Evolutionary conservation across 2,797 vertebrate species (phyloP), one percentile per base, ranked within the genome.

Genomic region (Sebastes kiyomatsui): DNA sequence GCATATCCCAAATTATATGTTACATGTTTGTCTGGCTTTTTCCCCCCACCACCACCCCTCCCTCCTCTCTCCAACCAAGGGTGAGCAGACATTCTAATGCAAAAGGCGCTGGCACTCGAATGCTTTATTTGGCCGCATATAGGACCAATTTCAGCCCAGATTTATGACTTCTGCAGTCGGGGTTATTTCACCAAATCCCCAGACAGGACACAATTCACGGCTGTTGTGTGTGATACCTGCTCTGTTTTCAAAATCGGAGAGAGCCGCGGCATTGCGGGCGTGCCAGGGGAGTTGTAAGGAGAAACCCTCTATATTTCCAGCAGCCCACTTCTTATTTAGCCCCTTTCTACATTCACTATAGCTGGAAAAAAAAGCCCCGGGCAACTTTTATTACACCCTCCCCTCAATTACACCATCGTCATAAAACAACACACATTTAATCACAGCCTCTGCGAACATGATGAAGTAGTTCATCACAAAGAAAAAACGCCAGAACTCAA

Each of bases 361-460:
- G 65, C 65, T 72, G 66, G 67, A 55, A 77, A 72, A 80, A 79
- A 77, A 32, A 49, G 83, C 92, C 87, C 13, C 27, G 11, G 90
- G 92, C 94, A 90, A 84, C 85, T 92, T 93, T 94, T 93, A 92
- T 87, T 83, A 79, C 84, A 75, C 81, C 87, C 78, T 83, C 76
- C 89, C 84, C 84, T 92, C 91, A 88, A 92, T 93, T 92, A 92
- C 90, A 69, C 77, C 81, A 10, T 87, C 61, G 77, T 88, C 93
- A 91, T 93, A 94, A 93, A 94, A 91, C 86, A 92, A 90, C 88
- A 90, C 72, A 72, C 88, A 89, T 93, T 93, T 93, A 93, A 94
- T 94, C 91, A 93, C 84, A 80, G 76, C 81, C 86, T 86, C 64
- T 62, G 85, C 74, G 38, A 79, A 87, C 87, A 86, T 85, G 87